Evolutionary conservation across 2,888 invertebrate genomes (phyloP).

Genomic region (Drosophila fulvimacula): DNA sequence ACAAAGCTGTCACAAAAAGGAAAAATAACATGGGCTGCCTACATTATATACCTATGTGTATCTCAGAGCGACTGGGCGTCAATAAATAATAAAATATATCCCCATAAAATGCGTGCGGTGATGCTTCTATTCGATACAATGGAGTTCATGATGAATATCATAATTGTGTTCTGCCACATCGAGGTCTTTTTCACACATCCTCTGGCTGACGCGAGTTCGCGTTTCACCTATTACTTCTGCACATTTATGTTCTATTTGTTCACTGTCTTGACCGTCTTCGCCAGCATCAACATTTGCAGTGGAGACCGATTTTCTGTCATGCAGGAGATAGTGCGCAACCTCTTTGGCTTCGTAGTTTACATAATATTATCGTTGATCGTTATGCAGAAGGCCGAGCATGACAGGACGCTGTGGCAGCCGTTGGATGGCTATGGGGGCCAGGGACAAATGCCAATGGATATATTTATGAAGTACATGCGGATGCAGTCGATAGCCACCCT

Average conservation of each 20-base stretch:
- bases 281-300: conserved; percentile 55
- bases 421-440: not conserved
- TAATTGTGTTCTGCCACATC: conserved; percentile 30
- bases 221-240: conserved; percentile 15
- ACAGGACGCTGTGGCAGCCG: conserved; percentile 39
- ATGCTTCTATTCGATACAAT: conserved; percentile 45
- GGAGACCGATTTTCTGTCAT: conserved; percentile 4
- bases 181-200: conserved; percentile 29
- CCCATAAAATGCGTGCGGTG: conserved; percentile 38
- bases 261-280: conserved; percentile 40
- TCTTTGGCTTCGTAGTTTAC: conserved; percentile 25
- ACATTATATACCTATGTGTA: not conserved
- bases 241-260: conserved; percentile 19
- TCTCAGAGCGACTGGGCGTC: not conserved
- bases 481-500: conserved; percentile 36
- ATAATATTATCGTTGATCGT: conserved; percentile 36
- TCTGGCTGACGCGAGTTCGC: not conserved
- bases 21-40: not conserved
- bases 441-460: conserved; percentile 37
- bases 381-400: conserved; percentile 41
- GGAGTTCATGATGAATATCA: conserved; percentile 26
- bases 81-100: not conserved
- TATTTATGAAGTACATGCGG: conserved; percentile 38
- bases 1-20: conserved; percentile 30
- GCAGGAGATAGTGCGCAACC: conserved; percentile 39